Evolutionary conservation across 2,888 invertebrate species (phyloP).

Genomic region (Chloroclystis v-ata): DNA sequence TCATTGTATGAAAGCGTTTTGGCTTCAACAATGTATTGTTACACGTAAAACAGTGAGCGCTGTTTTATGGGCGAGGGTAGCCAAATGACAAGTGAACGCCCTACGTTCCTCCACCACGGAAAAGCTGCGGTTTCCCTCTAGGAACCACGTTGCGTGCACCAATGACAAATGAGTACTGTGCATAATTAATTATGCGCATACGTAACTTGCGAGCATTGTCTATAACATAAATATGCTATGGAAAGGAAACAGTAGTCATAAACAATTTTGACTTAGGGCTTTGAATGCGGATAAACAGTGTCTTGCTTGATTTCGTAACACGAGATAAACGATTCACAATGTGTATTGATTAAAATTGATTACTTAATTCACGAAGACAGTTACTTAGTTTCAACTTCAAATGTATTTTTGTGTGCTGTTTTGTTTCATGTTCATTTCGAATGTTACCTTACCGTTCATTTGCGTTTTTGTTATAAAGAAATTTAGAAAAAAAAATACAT

Average conservation of each 20-base stretch:
- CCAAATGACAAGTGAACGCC: conserved; percentile 5
- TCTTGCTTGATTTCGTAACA: not conserved
- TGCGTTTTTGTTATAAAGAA: too few species aligned
- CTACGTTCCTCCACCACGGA: conserved; percentile 12
- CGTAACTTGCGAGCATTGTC: conserved; percentile 12
- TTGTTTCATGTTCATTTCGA: too few species aligned
- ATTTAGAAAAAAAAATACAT: too few species aligned
- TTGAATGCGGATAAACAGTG: not conserved
- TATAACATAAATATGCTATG: not conserved
- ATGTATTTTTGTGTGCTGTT: too few species aligned
- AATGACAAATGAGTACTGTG: conserved; percentile 17
- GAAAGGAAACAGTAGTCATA: conserved; percentile 4
- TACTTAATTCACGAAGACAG: too few species aligned
- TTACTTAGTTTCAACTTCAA: too few species aligned
- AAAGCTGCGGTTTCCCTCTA: conserved; percentile 17
- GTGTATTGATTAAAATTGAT: too few species aligned
- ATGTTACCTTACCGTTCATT: too few species aligned
- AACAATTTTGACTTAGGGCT: conserved; percentile 1
- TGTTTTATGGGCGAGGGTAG: conserved; percentile 28
- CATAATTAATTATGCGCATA: conserved; percentile 20
- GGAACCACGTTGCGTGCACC: conserved; percentile 20
- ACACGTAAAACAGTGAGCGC: conserved; percentile 85
- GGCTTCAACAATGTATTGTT: conserved; percentile 90
- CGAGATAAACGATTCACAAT: too few species aligned
- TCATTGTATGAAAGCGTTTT: not conserved